These are phyloP conservation scores for Paralvinella palmiformis DNA, from an alignment of 1,140 invertebrate species.

Conservation along the genomic window DNA sequence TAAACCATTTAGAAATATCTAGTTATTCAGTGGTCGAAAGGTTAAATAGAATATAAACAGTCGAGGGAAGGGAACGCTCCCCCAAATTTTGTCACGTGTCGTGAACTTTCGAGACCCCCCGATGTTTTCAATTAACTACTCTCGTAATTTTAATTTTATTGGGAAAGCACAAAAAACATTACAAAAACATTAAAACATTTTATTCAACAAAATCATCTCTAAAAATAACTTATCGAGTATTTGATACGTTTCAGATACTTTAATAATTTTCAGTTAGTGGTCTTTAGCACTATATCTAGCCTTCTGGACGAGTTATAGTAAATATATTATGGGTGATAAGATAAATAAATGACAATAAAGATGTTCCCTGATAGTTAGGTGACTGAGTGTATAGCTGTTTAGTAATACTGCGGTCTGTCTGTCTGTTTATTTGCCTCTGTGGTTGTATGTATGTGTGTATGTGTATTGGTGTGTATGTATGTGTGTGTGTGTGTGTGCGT, in stretches of 20 bases:
- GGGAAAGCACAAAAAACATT: too few relatives aligned
- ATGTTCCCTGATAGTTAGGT: not conserved
- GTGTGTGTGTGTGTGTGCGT: not conserved
- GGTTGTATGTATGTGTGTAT: not conserved
- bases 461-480: not conserved
- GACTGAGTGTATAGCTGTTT: not conserved
- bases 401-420: not conserved
- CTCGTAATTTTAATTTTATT: too few relatives aligned
- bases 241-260: not conserved
- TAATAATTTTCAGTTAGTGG: not conserved
- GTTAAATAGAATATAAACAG: too few relatives aligned
- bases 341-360: not conserved
- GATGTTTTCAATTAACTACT: too few relatives aligned
- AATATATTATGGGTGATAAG: not conserved
- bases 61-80: too few relatives aligned
- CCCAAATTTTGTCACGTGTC: too few relatives aligned
- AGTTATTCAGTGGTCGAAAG: too few relatives aligned
- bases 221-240: not conserved
- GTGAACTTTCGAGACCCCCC: too few relatives aligned
- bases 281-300: not conserved
- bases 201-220: too few relatives aligned
- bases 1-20: too few relatives aligned
- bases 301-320: not conserved
- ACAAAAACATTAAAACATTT: too few relatives aligned
- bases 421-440: too few relatives aligned